phyloP scores from a whole-genome alignment of 1,140 invertebrate genomes.

The Drosophila micromelanica region DNA sequence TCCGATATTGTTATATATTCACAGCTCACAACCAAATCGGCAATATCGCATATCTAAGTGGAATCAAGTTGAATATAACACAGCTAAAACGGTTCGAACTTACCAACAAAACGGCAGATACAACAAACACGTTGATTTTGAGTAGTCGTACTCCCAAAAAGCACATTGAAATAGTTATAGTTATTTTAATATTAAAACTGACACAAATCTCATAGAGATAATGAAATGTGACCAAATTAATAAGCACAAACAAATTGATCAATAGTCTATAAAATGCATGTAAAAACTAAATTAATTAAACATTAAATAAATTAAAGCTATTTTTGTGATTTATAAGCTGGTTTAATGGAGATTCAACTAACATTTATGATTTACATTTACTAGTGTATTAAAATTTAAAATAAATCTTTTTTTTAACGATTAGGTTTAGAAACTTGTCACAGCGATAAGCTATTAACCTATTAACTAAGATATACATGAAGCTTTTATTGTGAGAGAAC shows the following conservation, averaged over 20 bases:
- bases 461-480: no score
- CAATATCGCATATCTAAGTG: background rate
- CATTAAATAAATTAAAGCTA: no score
- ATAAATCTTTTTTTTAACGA: no score
- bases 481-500: no score
- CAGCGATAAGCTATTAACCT: no score
- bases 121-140: background rate
- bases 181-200: background rate
- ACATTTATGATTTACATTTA: no score
- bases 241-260: no score
- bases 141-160: background rate
- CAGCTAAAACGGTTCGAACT: background rate
- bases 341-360: no score
- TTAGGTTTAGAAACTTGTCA: no score
- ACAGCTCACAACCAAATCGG: background rate
- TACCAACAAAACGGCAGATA: slow-evolving; percentile 4
- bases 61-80: background rate
- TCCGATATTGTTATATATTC: background rate
- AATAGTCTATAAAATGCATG: background rate
- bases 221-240: no score
- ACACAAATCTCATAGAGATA: background rate
- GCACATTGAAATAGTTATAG: slow-evolving; percentile 8
- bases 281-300: background rate
- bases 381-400: no score
- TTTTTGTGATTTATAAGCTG: no score